Conservation (phyloP, 2,888 invertebrate species). For the Ochlodes sylvanus region DNA sequence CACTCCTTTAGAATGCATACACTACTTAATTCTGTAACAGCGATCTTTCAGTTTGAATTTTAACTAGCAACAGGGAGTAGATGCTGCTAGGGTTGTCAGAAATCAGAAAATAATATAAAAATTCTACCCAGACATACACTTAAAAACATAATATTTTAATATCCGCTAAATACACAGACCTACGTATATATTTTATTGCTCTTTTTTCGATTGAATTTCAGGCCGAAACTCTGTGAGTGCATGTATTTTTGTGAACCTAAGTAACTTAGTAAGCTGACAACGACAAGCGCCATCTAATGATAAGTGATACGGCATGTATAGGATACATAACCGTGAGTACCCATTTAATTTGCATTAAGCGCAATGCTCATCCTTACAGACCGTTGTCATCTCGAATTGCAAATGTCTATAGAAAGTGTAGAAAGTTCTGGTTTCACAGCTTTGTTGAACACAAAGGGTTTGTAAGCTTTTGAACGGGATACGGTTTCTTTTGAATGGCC, state of each 20-base stretch:
- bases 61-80: background rate
- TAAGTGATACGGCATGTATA: no score
- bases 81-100: background rate
- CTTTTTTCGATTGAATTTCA: no score
- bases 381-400: slow-evolving; percentile 5
- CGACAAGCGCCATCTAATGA: no score
- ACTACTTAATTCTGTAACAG: background rate
- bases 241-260: no score
- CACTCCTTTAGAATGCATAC: background rate
- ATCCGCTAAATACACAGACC: no score
- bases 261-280: no score
- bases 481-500: slow-evolving; percentile 12
- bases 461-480: slow-evolving; percentile 11
- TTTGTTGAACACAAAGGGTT: slow-evolving; percentile 9
- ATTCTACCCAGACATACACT: no score
- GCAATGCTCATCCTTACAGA: background rate
- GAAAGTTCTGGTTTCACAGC: slow-evolving; percentile 19
- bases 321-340: no score
- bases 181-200: no score
- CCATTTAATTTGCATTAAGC: no score
- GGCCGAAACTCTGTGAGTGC: no score
- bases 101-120: background rate
- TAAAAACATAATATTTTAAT: no score
- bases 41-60: slow-evolving; percentile 1
- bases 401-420: slow-evolving; percentile 15